Percentiles rank a stretch among this genome's conserved stretches.
Conservation (phyloP, 2,113 vertebrate genomes). For the Stomatorhinus ivindoensis region DNA sequence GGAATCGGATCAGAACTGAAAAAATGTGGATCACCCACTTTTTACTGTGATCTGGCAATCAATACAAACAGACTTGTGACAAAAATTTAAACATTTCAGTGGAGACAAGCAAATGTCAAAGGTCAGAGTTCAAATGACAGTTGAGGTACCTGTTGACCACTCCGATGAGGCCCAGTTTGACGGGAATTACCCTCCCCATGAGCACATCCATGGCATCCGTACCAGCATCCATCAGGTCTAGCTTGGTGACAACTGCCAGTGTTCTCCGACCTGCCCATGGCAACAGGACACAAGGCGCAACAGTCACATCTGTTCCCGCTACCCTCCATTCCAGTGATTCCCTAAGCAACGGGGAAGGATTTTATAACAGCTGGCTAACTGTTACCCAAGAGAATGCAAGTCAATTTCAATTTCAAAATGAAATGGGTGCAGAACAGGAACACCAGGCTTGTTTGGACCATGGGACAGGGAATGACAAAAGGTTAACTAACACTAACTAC, state of each 20-base stretch:
- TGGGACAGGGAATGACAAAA: not conserved
- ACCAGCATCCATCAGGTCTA: slow-evolving; percentile 97
- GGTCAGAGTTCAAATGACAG: not conserved
- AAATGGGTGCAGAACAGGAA: not conserved
- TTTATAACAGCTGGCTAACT: not conserved
- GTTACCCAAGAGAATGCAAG: not conserved
- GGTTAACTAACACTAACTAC: not conserved
- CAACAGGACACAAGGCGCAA: not conserved
- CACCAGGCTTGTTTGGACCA: not conserved
- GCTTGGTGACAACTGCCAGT: slow-evolving; percentile 91
- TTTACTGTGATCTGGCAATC: not conserved
- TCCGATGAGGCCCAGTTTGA: slow-evolving; percentile 96
- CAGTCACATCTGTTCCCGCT: not conserved
- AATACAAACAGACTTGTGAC: not conserved
- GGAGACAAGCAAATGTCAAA: not conserved
- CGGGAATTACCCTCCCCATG: slow-evolving; percentile 94
- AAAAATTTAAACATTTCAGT: not conserved
- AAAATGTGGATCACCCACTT: not conserved
- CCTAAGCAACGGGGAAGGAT: not conserved
- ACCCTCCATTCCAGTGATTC: not conserved
- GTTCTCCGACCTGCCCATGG: slow-evolving; percentile 78
- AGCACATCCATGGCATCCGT: slow-evolving; percentile 97
- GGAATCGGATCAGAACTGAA: too few species aligned
- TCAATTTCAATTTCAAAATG: not conserved
- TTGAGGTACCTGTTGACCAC: slow-evolving; percentile 85